Evolutionary conservation across 2,888 invertebrate genomes (phyloP).

Genomic region (Blomia tropicalis): DNA sequence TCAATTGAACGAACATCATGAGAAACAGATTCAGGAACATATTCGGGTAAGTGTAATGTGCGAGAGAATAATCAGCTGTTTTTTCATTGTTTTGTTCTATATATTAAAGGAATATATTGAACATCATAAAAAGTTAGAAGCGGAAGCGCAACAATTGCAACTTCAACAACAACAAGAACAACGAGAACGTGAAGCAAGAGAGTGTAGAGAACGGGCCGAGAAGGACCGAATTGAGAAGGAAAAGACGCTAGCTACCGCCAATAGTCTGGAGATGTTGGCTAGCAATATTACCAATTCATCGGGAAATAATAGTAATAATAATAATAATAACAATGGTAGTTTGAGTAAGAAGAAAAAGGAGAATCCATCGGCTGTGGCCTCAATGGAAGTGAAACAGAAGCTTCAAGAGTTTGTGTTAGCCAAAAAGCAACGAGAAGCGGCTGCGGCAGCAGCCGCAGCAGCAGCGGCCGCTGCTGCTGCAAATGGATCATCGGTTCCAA

Average conservation of each 20-base stretch:
- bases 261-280: background rate
- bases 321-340: background rate
- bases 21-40: constrained; percentile 71
- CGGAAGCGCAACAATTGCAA: constrained; percentile 42
- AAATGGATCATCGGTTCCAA: constrained; percentile 43
- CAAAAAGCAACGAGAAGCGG: constrained; percentile 56
- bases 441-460: constrained; percentile 42
- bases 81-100: background rate
- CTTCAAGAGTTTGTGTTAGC: constrained; percentile 60
- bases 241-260: background rate
- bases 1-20: constrained; percentile 73
- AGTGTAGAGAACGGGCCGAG: background rate
- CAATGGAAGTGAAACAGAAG: constrained; percentile 87
- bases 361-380: constrained; percentile 88
- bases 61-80: background rate
- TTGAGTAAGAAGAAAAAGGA: constrained; percentile 60
- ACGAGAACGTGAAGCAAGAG: constrained; percentile 34
- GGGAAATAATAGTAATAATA: background rate
- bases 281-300: background rate
- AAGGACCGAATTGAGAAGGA: background rate
- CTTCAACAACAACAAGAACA: constrained; percentile 39
- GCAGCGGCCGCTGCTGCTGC: constrained; percentile 44
- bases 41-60: constrained; percentile 49
- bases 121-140: constrained; percentile 55
- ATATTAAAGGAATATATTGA: constrained; percentile 60